Evolutionary conservation across 2,113 vertebrate genomes (phyloP).

Genomic region (Gymnorhina tibicen): DNA sequence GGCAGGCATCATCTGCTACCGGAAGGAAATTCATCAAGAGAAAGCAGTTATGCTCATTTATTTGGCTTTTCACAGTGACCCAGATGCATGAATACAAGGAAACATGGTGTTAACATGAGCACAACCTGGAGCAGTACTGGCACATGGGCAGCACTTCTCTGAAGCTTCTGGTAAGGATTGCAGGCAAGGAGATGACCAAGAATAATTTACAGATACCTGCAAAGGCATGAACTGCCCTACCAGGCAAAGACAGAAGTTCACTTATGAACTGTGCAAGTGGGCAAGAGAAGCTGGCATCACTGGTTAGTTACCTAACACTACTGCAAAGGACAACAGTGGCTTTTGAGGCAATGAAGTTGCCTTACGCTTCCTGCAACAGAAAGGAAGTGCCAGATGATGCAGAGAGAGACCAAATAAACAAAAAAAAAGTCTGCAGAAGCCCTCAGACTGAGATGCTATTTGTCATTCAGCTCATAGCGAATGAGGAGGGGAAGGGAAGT

Average conservation of each 20-base stretch:
- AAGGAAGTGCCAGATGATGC: not conserved
- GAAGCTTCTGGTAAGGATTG: not conserved
- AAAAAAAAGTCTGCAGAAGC: not conserved
- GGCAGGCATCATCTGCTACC: not conserved
- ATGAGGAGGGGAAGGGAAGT: not conserved
- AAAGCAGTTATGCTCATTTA: not conserved
- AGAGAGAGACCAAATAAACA: not conserved
- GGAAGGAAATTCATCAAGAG: not conserved
- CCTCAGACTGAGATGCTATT: not conserved
- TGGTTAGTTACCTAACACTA: not conserved
- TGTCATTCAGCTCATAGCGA: not conserved
- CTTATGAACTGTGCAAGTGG: not conserved
- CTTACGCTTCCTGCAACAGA: not conserved
- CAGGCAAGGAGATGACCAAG: not conserved
- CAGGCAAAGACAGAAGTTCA: not conserved
- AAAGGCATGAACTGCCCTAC: not conserved
- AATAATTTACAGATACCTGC: not conserved
- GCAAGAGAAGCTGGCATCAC: not conserved
- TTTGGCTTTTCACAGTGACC: not conserved
- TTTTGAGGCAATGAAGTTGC: not conserved
- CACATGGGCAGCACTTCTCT: not conserved
- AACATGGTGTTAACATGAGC: not conserved
- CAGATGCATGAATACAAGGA: not conserved
- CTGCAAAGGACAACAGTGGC: rapidly evolving
- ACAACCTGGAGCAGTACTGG: not conserved